Evolutionary conservation across 1,140 invertebrate species (phyloP).

Genomic region (Hycleus phaleratus): DNA sequence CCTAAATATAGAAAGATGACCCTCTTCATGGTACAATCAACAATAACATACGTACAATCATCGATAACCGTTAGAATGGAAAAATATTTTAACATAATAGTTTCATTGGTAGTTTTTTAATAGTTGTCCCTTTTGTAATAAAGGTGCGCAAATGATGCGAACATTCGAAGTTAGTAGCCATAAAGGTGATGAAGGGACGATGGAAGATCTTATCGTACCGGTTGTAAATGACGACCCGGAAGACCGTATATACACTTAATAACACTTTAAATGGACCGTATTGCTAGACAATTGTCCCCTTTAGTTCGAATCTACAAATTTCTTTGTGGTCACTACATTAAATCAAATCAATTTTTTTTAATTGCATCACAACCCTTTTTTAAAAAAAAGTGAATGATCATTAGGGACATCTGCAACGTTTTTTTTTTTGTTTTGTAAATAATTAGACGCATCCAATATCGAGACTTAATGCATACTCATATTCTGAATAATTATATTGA

Average conservation of each 20-base stretch:
- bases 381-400: no score
- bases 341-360: no score
- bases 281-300: no score
- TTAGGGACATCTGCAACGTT: no score
- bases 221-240: constrained; percentile 21
- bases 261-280: constrained; percentile 24
- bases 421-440: no score
- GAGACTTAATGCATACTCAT: no score
- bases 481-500: no score
- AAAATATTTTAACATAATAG: not conserved
- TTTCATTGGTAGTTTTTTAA: constrained; percentile 2
- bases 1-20: constrained; percentile 6
- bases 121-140: not conserved
- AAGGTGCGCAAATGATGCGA: constrained; percentile 4
- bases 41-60: constrained; percentile 4
- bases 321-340: no score
- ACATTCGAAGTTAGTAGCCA: constrained; percentile 12
- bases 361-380: no score
- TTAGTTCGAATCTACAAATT: no score
- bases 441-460: no score
- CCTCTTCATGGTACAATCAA: constrained; percentile 5
- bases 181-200: constrained; percentile 23
- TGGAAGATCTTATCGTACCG: constrained; percentile 18
- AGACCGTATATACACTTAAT: constrained; percentile 20
- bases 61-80: not conserved